These are phyloP conservation scores for Zeuzera pyrina DNA, from an alignment of 2,888 invertebrate species.

Conservation along the genomic window DNA sequence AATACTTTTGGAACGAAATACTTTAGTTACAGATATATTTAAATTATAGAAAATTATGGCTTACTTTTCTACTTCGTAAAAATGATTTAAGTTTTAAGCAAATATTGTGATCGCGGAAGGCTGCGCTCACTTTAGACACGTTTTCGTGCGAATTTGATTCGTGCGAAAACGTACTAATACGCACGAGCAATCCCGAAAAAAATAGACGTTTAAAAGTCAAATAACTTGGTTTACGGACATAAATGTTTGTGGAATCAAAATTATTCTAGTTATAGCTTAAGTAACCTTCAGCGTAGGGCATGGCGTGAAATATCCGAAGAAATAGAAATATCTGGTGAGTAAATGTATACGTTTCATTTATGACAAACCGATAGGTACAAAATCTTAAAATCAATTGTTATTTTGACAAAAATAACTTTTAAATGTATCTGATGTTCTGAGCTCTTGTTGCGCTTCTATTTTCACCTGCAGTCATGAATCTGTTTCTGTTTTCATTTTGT, in stretches of 20 bases:
- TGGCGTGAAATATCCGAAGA: slow-evolving; percentile 10
- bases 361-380: background rate
- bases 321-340: slow-evolving; percentile 5
- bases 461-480: slow-evolving; percentile 8
- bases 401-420: slow-evolving; percentile 6
- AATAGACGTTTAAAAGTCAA: background rate
- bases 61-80: too few species aligned
- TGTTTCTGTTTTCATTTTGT: slow-evolving; percentile 8
- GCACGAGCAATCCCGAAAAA: slow-evolving; percentile 8
- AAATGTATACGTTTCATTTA: background rate
- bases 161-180: slow-evolving; percentile 8
- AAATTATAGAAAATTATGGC: too few species aligned
- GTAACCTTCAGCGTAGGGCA: slow-evolving; percentile 6
- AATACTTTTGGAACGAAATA: too few species aligned
- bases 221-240: slow-evolving; percentile 2
- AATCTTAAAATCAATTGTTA: background rate
- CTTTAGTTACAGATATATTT: too few species aligned
- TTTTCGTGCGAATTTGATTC: slow-evolving; percentile 10
- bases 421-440: slow-evolving; percentile 9
- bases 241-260: slow-evolving; percentile 12
- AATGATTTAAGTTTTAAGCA: too few species aligned
- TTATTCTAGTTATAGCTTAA: slow-evolving; percentile 10
- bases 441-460: slow-evolving; percentile 9
- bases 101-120: too few species aligned
- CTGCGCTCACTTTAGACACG: too few species aligned